Evolutionary conservation across 2,888 invertebrate species (phyloP).

Genomic region (Teleogryllus oceanicus): DNA sequence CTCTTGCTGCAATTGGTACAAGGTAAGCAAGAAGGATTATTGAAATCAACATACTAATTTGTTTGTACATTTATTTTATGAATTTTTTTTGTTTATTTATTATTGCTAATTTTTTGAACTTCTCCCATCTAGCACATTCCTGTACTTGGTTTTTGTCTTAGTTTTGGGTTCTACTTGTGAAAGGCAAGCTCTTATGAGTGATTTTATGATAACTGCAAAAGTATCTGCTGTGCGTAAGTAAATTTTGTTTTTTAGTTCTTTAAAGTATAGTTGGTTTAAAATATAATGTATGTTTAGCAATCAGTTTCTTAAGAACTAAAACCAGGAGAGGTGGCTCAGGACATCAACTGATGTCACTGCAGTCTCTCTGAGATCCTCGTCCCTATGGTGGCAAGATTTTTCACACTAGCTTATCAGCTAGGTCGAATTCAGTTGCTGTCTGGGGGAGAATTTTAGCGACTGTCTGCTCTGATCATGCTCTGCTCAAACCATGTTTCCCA

Average conservation of each 20-base stretch:
- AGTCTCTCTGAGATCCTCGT: too few species aligned
- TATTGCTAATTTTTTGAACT: neutral
- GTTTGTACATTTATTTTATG: slow-evolving; percentile 24
- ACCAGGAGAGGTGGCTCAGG: too few species aligned
- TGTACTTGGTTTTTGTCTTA: slow-evolving; percentile 85
- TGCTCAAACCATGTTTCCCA: too few species aligned
- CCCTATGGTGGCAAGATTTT: too few species aligned
- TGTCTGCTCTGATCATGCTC: too few species aligned
- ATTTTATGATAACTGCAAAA: slow-evolving; percentile 89
- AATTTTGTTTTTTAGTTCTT: neutral
- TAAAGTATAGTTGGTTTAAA: neutral
- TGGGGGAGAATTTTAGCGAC: too few species aligned
- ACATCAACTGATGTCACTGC: too few species aligned
- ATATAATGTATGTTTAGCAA: too few species aligned
- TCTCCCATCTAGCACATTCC: slow-evolving; percentile 63
- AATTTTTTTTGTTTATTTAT: slow-evolving; percentile 24
- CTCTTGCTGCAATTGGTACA: slow-evolving; percentile 85
- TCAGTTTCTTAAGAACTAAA: too few species aligned
- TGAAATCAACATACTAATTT: slow-evolving; percentile 20
- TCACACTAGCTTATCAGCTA: too few species aligned
- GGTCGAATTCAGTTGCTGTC: too few species aligned
- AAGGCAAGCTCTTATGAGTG: slow-evolving; percentile 64
- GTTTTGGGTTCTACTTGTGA: slow-evolving; percentile 86
- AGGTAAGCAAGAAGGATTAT: slow-evolving; percentile 56
- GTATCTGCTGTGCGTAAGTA: slow-evolving; percentile 70